Percentiles rank a stretch among this genome's conserved stretches.
phyloP scores from a whole-genome alignment of 92 coral and sea anemone genomes.

The Zoanthus gigantus region DNA sequence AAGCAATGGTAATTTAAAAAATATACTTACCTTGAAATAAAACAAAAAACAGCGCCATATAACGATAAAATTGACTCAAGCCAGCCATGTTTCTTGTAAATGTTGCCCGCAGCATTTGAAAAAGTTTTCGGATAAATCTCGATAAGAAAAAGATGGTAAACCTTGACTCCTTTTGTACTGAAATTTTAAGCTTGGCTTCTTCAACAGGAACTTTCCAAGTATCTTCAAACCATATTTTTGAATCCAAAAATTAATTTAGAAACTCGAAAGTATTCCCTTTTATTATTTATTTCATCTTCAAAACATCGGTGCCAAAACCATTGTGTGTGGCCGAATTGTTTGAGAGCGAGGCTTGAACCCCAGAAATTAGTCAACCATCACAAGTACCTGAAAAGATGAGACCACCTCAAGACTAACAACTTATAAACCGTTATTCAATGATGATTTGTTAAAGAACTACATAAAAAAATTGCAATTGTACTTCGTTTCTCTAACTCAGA shows the following conservation, averaged over 20 bases:
- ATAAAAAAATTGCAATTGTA: no score
- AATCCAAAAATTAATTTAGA: not conserved
- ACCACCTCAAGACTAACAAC: no score
- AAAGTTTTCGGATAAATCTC: not conserved
- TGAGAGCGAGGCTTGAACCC: not conserved
- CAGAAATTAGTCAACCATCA: conserved; percentile 23
- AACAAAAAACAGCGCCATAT: not conserved
- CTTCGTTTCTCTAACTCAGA: no score
- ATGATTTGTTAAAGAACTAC: no score
- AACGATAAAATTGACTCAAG: not conserved
- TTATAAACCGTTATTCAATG: no score
- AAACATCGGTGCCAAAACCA: not conserved
- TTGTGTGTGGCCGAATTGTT: conserved; percentile 44
- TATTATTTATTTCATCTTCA: not conserved
- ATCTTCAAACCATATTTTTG: not conserved
- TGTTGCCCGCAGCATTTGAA: not conserved
- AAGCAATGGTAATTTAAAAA: not conserved
- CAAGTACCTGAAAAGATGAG: conserved; percentile 14
- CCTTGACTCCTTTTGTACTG: no score
- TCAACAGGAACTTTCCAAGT: not conserved
- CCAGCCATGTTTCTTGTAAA: not conserved
- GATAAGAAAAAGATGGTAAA: not conserved
- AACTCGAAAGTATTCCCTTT: not conserved
- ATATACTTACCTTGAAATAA: conserved; percentile 16
- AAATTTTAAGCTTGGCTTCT: not conserved